Base-by-base conservation (phyloP, 2,888 invertebrate genomes). In the Perizoma affinitatum region DNA sequence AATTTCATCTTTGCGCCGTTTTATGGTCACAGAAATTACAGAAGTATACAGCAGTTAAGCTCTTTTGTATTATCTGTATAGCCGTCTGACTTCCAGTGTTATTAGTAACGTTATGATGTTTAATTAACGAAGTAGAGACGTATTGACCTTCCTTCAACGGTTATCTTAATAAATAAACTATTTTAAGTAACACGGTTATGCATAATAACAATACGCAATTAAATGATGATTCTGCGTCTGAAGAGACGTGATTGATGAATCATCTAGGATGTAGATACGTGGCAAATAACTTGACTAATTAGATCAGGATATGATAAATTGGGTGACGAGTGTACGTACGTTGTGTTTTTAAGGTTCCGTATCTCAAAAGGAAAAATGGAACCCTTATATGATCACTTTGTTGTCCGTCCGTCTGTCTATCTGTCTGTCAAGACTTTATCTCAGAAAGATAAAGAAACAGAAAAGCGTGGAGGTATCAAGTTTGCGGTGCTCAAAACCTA, bases 81-180 rank as follows among this genome's bases (percentile, higher is more conserved):
- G 35, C 40, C 56, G 63, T 50, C 69, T 33, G 44, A 33, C 65
- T 60, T 41, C 42, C 6, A 45, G 41, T 50, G 48, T 53, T 58
- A 46, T 45, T 48, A 53, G 41, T 34, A 48, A 55, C 51, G 51
- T 22, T 58, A 10, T 58, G 62, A 57, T 51, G 50, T 44, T 35
- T 47, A 48, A 58, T 58, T 60, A 65, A 62, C 55, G 41, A 43
- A 54, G 50, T 36, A 40, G 33, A 48, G 33, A 48, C 46, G 34
- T 47, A 36, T 46, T 65, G 67, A 67, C 67, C 69, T 69, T 64
- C 51, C 50, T 54, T 60, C 60, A 57, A 61, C 63, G 63, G 60
- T 64, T 69, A 67, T 69, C 69, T 65, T 11, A 47, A 51, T 50
- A 54, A 62, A 61, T 66, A 66, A 63, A 65, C 61, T 66, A 66